Evolutionary conservation across 2,888 invertebrate species (phyloP).

Genomic region (Gryllus longicercus): DNA sequence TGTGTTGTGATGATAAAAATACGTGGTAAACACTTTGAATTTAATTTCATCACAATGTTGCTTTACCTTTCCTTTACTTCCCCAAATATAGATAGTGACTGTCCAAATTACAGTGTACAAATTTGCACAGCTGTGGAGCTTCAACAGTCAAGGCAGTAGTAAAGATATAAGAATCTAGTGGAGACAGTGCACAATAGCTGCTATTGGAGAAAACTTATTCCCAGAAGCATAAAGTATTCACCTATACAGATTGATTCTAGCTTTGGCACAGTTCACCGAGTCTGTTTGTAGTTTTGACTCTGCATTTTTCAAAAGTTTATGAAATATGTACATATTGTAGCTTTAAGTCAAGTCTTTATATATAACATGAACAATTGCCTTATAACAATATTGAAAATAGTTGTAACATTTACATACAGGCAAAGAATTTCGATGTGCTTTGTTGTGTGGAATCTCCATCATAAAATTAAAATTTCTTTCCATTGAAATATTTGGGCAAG

Average conservation of each 20-base stretch:
- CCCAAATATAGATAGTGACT: not conserved
- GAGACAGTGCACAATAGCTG: conserved; percentile 1
- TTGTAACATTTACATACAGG: not conserved
- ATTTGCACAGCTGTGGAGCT: not conserved
- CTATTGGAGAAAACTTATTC: conserved; percentile 10
- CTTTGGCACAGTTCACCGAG: not conserved
- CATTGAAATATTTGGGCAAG: conserved; percentile 19
- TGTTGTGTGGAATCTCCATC: not conserved
- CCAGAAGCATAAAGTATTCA: conserved; percentile 17
- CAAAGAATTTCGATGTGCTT: conserved; percentile 10
- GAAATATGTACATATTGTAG: conserved; percentile 7
- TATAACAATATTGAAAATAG: conserved; percentile 17
- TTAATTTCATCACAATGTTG: conserved; percentile 5
- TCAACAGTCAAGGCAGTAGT: not conserved
- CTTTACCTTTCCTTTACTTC: not conserved
- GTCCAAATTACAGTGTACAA: not conserved
- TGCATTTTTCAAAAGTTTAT: conserved; percentile 2
- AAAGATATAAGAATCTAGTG: conserved; percentile 1
- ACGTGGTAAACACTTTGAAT: not conserved
- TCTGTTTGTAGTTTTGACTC: conserved; percentile 6
- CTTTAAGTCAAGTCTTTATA: conserved; percentile 8
- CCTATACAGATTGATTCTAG: conserved; percentile 9
- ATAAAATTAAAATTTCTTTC: not conserved
- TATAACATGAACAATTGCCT: conserved; percentile 17
- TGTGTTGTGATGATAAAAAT: no score